A percentile compares a stretch with the other conserved stretches of the same genome.
phyloP scores from a whole-genome alignment of 1,140 invertebrate species.

The Pseudomyrmex pallidus region DNA sequence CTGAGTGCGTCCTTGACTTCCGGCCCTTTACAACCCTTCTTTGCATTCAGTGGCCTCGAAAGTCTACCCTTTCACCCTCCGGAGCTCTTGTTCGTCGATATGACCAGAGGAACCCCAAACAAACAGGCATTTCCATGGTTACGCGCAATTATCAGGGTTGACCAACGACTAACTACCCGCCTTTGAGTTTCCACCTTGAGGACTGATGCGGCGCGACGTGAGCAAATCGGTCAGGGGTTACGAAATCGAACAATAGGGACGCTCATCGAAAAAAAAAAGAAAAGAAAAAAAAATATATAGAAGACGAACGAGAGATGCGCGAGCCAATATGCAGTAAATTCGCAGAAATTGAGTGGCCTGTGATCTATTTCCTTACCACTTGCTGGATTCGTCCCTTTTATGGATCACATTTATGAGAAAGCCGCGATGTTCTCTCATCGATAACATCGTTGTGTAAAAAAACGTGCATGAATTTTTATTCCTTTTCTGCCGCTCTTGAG shows the following conservation, averaged over 20 bases:
- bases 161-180: conserved; percentile 74
- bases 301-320: conserved; percentile 42
- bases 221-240: conserved; percentile 71
- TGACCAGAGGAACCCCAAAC: conserved; percentile 76
- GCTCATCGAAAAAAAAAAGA: conserved; percentile 17
- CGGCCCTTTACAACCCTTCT: conserved; percentile 77
- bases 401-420: conserved; percentile 73
- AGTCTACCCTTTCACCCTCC: conserved; percentile 68
- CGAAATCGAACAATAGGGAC: conserved; percentile 61
- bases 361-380: conserved; percentile 68
- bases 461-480: conserved; percentile 65
- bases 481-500: background rate
- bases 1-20: conserved; percentile 77
- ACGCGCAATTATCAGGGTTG: conserved; percentile 77
- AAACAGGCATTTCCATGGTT: conserved; percentile 81
- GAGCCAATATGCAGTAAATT: conserved; percentile 78
- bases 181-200: conserved; percentile 76
- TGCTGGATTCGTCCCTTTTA: conserved; percentile 68
- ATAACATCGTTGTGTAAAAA: conserved; percentile 36
- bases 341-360: conserved; percentile 64
- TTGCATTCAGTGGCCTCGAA: conserved; percentile 76
- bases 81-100: conserved; percentile 55
- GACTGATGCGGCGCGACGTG: conserved; percentile 64
- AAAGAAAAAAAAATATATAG: background rate
- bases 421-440: conserved; percentile 29